Conservation (phyloP, 1,140 invertebrate genomes). For the Calliopsis andreniformis region DNA sequence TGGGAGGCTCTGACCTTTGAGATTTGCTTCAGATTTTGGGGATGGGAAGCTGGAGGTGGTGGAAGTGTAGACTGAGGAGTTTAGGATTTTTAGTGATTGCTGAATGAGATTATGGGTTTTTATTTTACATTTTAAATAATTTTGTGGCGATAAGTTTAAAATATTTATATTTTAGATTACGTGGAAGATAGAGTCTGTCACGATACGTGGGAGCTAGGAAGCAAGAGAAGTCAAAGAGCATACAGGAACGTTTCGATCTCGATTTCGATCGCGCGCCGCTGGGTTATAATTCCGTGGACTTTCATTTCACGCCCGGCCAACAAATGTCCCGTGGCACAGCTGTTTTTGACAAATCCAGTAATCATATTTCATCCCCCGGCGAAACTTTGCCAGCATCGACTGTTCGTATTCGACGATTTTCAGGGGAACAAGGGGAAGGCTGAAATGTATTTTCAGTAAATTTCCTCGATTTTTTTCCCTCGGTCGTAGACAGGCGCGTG, state of each 20-base stretch:
- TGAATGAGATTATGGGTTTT: too few species aligned
- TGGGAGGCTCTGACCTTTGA: not conserved
- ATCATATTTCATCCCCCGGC: conserved; percentile 64
- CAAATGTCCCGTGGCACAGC: conserved; percentile 62
- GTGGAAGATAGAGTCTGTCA: too few species aligned
- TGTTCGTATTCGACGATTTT: conserved; percentile 38
- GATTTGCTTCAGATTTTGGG: not conserved
- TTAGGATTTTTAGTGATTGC: too few species aligned
- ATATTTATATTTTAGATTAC: too few species aligned
- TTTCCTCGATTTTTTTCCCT: conserved; percentile 48
- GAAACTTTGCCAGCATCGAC: conserved; percentile 48
- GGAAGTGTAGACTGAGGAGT: too few species aligned
- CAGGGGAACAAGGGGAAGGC: not conserved
- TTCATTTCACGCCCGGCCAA: conserved; percentile 60
- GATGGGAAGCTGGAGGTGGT: too few species aligned
- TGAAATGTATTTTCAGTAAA: conserved; percentile 21
- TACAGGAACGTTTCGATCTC: conserved; percentile 11
- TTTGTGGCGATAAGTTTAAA: too few species aligned
- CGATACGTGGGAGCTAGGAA: too few species aligned
- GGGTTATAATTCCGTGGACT: conserved; percentile 57
- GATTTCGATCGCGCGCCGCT: not conserved
- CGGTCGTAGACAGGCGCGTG: not conserved
- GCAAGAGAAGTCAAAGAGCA: too few species aligned
- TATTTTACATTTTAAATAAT: too few species aligned
- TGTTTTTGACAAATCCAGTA: conserved; percentile 67